Conservation (phyloP, 2,888 invertebrate species). For the Tanypteryx hageni region DNA sequence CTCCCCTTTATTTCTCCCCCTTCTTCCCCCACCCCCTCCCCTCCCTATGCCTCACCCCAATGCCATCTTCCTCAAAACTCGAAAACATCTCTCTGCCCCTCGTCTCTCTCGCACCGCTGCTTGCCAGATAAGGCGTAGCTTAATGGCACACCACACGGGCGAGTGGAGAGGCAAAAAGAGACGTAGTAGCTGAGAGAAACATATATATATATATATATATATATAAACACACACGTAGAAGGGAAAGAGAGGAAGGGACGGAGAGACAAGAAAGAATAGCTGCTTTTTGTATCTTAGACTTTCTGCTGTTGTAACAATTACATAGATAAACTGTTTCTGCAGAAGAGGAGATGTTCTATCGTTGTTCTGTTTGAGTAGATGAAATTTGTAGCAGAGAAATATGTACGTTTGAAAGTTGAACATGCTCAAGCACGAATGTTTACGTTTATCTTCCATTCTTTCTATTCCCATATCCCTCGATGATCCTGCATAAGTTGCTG, state of each 20-base stretch:
- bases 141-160: background rate
- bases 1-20: background rate
- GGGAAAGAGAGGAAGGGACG: background rate
- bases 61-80: background rate
- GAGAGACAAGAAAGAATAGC: too few species aligned
- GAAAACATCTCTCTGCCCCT: background rate
- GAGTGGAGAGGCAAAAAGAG: background rate
- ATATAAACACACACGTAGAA: background rate
- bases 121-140: slow-evolving; percentile 25
- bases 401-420: too few species aligned
- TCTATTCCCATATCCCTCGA: too few species aligned
- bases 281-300: too few species aligned
- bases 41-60: background rate
- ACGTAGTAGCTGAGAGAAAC: background rate
- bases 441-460: too few species aligned
- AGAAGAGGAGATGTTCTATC: too few species aligned
- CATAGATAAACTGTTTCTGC: too few species aligned
- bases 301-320: too few species aligned
- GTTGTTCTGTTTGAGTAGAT: too few species aligned
- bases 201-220: background rate
- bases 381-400: too few species aligned
- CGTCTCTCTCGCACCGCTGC: background rate
- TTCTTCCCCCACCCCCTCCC: background rate
- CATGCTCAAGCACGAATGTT: too few species aligned
- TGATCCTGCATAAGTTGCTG: too few species aligned